Conservation (phyloP, 1,140 invertebrate genomes). For the Cataglyphis hispanica region DNA sequence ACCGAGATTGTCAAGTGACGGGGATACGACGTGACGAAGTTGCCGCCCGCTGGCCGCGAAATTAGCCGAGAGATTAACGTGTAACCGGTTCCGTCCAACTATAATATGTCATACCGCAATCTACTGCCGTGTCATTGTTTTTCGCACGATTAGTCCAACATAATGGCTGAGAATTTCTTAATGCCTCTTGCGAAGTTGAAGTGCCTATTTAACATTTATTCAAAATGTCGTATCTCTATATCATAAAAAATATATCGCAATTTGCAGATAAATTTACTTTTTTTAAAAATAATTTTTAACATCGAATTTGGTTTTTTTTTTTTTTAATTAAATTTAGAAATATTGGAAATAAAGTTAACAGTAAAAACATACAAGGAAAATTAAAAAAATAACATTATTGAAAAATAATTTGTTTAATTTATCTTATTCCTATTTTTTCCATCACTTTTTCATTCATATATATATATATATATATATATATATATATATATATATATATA, state of each 20-base stretch:
- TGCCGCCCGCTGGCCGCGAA: conserved; percentile 20
- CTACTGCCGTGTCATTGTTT: neutral
- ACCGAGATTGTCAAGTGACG: conserved; percentile 23
- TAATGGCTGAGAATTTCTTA: neutral
- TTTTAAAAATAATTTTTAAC: neutral
- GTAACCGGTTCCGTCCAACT: conserved; percentile 18
- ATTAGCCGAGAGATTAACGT: conserved; percentile 47
- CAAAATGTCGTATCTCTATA: neutral
- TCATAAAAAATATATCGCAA: too few species aligned
- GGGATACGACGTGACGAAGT: conserved; percentile 43
- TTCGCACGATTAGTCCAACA: neutral
- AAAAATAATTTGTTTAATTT: neutral
- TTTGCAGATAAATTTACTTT: neutral
- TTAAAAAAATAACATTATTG: neutral
- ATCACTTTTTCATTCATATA: neutral
- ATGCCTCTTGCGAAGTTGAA: neutral
- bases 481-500: too few species aligned
- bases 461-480: too few species aligned
- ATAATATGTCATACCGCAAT: conserved; percentile 31
- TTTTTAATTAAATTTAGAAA: neutral
- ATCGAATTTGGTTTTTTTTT: neutral
- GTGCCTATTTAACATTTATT: neutral
- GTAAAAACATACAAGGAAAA: neutral
- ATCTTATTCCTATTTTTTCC: too few species aligned
- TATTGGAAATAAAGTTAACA: neutral